These are phyloP conservation scores for Empis stercorea DNA, from an alignment of 2,888 invertebrate genomes.

Conservation along the genomic window DNA sequence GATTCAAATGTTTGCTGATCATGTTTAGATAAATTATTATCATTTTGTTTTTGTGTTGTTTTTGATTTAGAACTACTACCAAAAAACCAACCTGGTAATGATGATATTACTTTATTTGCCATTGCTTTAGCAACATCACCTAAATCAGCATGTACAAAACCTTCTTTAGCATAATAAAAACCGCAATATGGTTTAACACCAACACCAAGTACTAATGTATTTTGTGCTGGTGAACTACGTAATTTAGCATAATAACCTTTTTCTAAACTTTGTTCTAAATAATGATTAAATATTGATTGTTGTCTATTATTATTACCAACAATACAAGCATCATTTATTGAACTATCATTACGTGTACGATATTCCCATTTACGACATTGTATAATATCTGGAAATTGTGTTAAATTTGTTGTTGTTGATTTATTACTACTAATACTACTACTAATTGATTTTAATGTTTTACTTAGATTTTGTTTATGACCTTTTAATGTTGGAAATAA, in stretches of 20 bases:
- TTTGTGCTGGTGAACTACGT: slow-evolving; percentile 60
- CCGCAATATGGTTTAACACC: slow-evolving; percentile 77
- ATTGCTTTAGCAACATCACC: slow-evolving; percentile 85
- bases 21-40: slow-evolving; percentile 17
- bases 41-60: slow-evolving; percentile 14
- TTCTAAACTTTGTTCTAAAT: slow-evolving; percentile 42
- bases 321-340: slow-evolving; percentile 66
- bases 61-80: slow-evolving; percentile 37
- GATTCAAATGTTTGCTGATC: slow-evolving; percentile 28
- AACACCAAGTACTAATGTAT: slow-evolving; percentile 59
- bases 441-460: slow-evolving; percentile 12
- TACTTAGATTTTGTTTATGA: slow-evolving; percentile 57
- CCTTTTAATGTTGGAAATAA: slow-evolving; percentile 64
- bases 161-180: slow-evolving; percentile 84
- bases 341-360: slow-evolving; percentile 51
- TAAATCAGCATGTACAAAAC: slow-evolving; percentile 64
- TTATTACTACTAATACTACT: background rate
- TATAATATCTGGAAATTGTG: slow-evolving; percentile 34
- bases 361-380: slow-evolving; percentile 81
- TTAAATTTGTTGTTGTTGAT: slow-evolving; percentile 8
- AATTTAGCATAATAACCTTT: slow-evolving; percentile 41
- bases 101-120: slow-evolving; percentile 72
- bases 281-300: slow-evolving; percentile 64
- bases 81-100: slow-evolving; percentile 55
- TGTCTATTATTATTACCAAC: slow-evolving; percentile 50